Percentiles rank a stretch among this genome's conserved stretches.
These are phyloP conservation scores for Chromis chromis DNA, from an alignment of 2,797 vertebrate species.

Conservation along the genomic window DNA sequence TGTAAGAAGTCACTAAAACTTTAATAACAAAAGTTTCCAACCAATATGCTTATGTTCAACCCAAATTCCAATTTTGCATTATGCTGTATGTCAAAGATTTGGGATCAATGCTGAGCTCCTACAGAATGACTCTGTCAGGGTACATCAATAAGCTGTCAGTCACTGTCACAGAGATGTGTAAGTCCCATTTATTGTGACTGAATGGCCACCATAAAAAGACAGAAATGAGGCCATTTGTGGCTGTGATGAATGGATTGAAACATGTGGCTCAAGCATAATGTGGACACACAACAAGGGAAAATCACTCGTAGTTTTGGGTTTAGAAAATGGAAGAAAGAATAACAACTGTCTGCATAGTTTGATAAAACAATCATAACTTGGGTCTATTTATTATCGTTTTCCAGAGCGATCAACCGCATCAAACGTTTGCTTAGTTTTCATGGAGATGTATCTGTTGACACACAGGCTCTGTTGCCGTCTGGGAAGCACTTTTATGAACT, in stretches of 20 bases:
- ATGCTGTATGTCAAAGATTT: conserved; percentile 7
- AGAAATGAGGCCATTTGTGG: neutral
- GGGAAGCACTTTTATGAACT: neutral
- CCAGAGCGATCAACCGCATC: neutral
- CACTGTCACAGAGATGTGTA: conserved; percentile 3
- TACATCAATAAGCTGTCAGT: conserved; percentile 32
- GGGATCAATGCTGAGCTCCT: conserved; percentile 16
- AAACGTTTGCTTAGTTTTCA: neutral
- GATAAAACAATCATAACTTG: neutral
- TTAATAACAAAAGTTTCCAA: conserved; percentile 2
- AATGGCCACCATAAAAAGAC: neutral
- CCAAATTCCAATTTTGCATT: conserved; percentile 1
- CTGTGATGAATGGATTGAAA: conserved; percentile 4
- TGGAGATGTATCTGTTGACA: neutral
- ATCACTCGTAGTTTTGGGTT: neutral
- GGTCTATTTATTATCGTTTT: neutral
- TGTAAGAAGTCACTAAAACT: neutral
- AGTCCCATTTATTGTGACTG: conserved; percentile 4
- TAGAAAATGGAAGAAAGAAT: neutral
- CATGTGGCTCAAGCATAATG: neutral
- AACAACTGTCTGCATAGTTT: neutral
- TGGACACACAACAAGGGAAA: neutral
- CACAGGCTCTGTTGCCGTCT: neutral
- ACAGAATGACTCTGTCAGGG: neutral
- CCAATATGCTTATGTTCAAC: neutral